These are phyloP conservation scores for Diceros bicornis DNA, from an alignment of 2,797 vertebrate species.

Conservation along the genomic window DNA sequence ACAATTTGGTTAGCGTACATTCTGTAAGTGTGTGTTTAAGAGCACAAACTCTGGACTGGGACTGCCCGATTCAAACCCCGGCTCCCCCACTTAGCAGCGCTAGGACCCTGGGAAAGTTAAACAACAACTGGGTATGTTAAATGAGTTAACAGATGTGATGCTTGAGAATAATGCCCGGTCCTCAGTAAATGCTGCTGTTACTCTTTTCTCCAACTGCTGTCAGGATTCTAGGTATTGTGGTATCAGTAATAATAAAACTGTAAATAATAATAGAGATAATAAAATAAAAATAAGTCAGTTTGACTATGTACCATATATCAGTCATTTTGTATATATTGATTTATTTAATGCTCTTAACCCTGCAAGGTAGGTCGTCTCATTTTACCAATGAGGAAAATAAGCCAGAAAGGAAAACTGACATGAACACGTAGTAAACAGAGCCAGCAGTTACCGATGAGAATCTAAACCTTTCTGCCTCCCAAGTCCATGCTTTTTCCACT, in stretches of 20 bases:
- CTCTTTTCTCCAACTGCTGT: not conserved
- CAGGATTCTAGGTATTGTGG: not conserved
- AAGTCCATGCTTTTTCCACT: not conserved
- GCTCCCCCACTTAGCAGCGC: not conserved
- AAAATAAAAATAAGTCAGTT: too few relatives aligned
- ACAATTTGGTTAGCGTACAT: not conserved
- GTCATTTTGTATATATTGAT: not conserved
- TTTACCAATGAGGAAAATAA: slow-evolving; percentile 52
- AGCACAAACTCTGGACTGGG: not conserved
- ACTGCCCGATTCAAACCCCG: not conserved
- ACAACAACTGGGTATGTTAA: too few relatives aligned
- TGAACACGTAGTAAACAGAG: not conserved
- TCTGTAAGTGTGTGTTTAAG: not conserved
- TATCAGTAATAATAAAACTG: not conserved
- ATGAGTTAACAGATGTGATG: not conserved
- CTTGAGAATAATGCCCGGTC: not conserved
- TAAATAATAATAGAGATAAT: too few relatives aligned
- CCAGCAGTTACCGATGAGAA: not conserved
- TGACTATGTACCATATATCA: not conserved
- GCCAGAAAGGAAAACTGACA: not conserved
- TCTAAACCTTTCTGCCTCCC: not conserved
- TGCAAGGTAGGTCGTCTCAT: not conserved
- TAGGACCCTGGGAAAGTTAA: not conserved
- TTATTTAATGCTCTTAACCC: slow-evolving; percentile 6
- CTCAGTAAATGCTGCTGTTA: not conserved